These are phyloP conservation scores for Manacus vitellinus DNA, from an alignment of 2,113 vertebrate species.

Conservation along the genomic window DNA sequence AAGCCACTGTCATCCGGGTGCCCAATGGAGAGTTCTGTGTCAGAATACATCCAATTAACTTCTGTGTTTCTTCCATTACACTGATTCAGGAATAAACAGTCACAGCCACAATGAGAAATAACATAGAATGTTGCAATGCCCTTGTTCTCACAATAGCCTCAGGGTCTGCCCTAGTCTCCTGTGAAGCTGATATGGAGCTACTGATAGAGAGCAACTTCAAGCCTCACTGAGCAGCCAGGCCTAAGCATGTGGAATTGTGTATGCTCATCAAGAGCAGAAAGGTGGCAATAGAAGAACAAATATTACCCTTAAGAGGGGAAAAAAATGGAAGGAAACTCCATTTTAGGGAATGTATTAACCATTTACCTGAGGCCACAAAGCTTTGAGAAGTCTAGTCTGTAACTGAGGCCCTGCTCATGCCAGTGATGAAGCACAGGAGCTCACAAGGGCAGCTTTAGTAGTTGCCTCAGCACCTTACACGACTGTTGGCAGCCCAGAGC, in stretches of 20 bases:
- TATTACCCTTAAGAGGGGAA: neutral
- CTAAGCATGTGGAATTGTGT: neutral
- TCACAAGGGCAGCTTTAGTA: neutral
- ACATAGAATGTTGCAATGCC: neutral
- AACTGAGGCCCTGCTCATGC: neutral
- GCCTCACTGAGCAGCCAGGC: neutral
- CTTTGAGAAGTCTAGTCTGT: neutral
- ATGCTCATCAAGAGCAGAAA: neutral
- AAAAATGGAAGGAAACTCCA: neutral
- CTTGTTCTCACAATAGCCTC: neutral
- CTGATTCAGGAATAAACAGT: neutral
- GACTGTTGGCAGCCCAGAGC: neutral
- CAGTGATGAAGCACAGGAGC: fast-evolving
- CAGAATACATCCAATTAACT: neutral
- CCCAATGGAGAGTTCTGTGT: fast-evolving
- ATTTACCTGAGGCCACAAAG: neutral
- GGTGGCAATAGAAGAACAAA: neutral
- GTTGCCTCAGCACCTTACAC: neutral
- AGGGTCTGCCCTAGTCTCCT: neutral
- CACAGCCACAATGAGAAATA: neutral
- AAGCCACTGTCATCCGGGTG: neutral
- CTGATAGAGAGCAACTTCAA: neutral
- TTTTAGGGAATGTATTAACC: neutral
- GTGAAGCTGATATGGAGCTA: neutral
- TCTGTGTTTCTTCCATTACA: neutral